Percentiles rank a stretch among this genome's conserved stretches.
phyloP scores from a whole-genome alignment of 2,113 vertebrate species.

The Trogon melanurus region DNA sequence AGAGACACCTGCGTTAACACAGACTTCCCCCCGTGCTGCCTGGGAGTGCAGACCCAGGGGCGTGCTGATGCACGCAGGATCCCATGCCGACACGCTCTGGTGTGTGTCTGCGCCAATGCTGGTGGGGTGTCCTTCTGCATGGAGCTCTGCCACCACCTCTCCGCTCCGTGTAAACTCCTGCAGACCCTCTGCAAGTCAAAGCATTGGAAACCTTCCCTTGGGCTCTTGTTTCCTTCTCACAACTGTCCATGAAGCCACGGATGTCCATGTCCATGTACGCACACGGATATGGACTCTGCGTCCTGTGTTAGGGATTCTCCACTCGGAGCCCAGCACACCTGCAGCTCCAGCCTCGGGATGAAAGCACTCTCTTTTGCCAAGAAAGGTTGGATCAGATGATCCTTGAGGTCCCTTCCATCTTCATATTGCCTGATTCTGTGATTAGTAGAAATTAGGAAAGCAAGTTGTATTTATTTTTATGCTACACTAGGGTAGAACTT shows the following conservation, averaged over 20 bases:
- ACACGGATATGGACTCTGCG: fast-evolving
- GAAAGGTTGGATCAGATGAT: neutral
- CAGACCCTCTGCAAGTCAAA: neutral
- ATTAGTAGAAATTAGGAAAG: neutral
- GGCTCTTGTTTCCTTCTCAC: neutral
- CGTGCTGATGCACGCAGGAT: fast-evolving
- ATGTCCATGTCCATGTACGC: fast-evolving
- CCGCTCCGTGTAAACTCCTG: neutral
- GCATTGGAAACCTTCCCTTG: neutral
- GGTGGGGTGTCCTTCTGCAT: neutral
- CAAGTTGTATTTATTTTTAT: neutral
- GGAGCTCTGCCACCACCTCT: neutral
- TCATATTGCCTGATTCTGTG: neutral
- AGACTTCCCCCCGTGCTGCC: neutral
- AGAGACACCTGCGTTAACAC: neutral
- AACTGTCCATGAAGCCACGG: fast-evolving
- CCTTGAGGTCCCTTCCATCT: too few species aligned
- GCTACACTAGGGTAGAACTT: neutral
- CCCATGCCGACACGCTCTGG: neutral
- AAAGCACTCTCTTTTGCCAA: neutral
- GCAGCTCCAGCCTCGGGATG: neutral
- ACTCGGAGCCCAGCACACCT: neutral
- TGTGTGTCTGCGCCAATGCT: neutral
- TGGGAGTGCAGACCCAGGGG: neutral
- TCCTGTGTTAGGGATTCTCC: neutral